Evolutionary conservation across 2,113 vertebrate genomes (phyloP), one percentile per base, ranked within the genome.

Genomic region (Eulemur macaco): DNA sequence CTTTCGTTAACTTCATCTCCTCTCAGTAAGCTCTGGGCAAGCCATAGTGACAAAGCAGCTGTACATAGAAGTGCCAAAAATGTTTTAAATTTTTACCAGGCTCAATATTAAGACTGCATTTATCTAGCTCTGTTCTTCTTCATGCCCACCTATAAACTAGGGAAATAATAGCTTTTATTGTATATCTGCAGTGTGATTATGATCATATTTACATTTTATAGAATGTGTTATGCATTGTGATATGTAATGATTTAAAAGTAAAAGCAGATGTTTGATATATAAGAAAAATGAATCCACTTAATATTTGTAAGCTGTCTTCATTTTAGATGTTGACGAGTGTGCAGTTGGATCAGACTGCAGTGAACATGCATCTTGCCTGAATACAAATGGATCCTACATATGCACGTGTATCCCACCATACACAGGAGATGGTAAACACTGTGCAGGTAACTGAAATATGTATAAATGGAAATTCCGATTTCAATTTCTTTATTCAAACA

Each of bases 321-420:
- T 98, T 97, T 93, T 90, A 99, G 99, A 99, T 98, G 99, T 99
- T 66, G 99, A 99, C 69, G 99, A 99, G 97, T 99, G 99, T 0
- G 99, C 99, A 11, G 98, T 99, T 84, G 99, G 99, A 34, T 99
- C 99, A 2, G 99, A 99, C 84, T 99, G 99, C 0, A 98, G 99
- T 60, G 95, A 98, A 42, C 99, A 99, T 0, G 99, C 99, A 1
- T 99, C 98, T 86, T 99, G 99, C 98, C 98, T 99, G 80, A 99
- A 99, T 97, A 99, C 99, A 5, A 99, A 99, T 0, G 99, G 99
- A 47, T 99, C 99, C 37, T 99, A 99, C 91, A 89, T 98, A 94
- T 99, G 99, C 97, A 99, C 99, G 4, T 99, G 99, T 82, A 93
- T 98, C 69, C 98, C 98, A 47, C 99, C 99, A 5, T 99, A 99